phyloP scores from a whole-genome alignment of 92 coral and sea anemone species.

The Epizoanthus illoricatus region DNA sequence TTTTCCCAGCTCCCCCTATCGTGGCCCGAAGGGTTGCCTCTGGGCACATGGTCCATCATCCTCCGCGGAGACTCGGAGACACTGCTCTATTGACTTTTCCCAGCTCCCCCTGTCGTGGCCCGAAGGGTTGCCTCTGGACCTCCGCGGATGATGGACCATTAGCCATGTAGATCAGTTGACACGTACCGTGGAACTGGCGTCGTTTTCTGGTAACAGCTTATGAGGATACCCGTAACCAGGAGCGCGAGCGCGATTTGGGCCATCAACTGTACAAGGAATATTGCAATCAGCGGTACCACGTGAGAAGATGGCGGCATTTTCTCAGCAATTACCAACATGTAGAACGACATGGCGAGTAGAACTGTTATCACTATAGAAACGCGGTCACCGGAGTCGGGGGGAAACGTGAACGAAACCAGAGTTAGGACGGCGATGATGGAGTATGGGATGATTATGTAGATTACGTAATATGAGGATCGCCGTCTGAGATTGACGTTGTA shows the following conservation, averaged over 20 bases:
- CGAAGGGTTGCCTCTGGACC: too few relatives aligned
- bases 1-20: too few relatives aligned
- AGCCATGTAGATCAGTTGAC: too few relatives aligned
- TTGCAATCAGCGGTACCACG: conserved; percentile 44
- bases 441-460: conserved; percentile 49
- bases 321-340: conserved; percentile 52
- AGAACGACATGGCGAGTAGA: conserved; percentile 49
- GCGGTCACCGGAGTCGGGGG: conserved; percentile 56
- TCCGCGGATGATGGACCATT: too few relatives aligned
- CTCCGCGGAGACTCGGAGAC: too few relatives aligned
- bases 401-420: conserved; percentile 38
- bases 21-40: too few relatives aligned
- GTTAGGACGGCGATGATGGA: conserved; percentile 47
- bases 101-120: too few relatives aligned
- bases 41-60: too few relatives aligned
- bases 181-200: conserved; percentile 26
- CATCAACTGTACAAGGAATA: conserved; percentile 42
- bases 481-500: conserved; percentile 32
- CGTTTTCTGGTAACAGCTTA: conserved; percentile 25
- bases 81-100: too few relatives aligned
- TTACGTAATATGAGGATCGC: conserved; percentile 42
- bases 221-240: conserved; percentile 38
- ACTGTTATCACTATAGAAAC: conserved; percentile 57
- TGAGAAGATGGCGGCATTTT: conserved; percentile 54
- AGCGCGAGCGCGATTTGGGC: conserved; percentile 41